phyloP scores from a whole-genome alignment of 1,140 invertebrate genomes.

The Procambarus virginalis region DNA sequence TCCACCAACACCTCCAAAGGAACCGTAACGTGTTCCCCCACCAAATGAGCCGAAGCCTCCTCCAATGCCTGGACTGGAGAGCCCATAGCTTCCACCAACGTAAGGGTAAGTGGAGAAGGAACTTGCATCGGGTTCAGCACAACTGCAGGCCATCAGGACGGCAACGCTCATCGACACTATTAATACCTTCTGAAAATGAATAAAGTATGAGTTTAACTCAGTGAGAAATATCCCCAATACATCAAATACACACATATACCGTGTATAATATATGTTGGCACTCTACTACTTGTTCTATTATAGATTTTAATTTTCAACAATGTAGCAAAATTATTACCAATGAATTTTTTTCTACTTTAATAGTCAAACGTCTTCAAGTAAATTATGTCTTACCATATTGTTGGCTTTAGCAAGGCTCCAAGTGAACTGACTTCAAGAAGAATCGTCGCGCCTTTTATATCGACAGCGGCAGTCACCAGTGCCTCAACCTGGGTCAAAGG shows the following conservation, averaged over 20 bases:
- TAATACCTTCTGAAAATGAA: neutral
- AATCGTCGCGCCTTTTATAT: neutral
- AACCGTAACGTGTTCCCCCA: neutral
- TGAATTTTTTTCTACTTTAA: too few species aligned
- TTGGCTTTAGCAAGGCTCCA: neutral
- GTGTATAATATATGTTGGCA: too few species aligned
- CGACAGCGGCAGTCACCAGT: neutral
- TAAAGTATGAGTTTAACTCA: too few species aligned
- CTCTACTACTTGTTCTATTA: too few species aligned
- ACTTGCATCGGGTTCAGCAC: neutral
- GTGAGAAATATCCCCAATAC: too few species aligned
- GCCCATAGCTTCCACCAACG: neutral
- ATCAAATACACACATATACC: too few species aligned
- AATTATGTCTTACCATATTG: neutral
- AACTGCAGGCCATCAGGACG: neutral
- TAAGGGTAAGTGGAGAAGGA: neutral
- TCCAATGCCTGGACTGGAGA: neutral
- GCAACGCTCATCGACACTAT: neutral
- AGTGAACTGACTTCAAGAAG: neutral
- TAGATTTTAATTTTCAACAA: too few species aligned
- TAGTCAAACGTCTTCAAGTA: too few species aligned
- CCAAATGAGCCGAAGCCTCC: neutral
- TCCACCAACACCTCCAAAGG: neutral
- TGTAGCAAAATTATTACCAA: too few species aligned
- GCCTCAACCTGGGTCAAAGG: neutral